Base-by-base conservation (phyloP, 2,113 vertebrate genomes). In the Nyctibius bracteatus region DNA sequence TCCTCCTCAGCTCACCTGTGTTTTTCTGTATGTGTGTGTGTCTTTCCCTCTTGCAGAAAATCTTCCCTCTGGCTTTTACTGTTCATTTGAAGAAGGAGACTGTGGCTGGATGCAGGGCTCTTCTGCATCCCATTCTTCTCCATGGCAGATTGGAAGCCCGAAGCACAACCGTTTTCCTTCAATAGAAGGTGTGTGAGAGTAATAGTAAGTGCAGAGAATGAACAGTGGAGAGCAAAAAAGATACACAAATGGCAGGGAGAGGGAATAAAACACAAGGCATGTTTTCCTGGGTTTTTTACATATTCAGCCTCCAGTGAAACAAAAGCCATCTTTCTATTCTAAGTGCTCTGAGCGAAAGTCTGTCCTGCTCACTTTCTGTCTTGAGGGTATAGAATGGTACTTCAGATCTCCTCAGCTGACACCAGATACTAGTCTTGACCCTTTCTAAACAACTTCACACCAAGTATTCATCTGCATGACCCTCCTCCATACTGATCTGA, bases 11-110 rank as follows among this genome's bases (percentile, higher is more conserved):
- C 81, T 96, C 33, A 93, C 27, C 30, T 81, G 46, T 3, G 1
- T 67, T 65, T 15, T 88, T 62, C 58, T 91, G 3, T 84, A 15
- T 86, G 28, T 52, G 30, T 81, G 55, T 85, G 24, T 91, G 58
- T 94, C 35, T 96, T 72, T 97, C 78, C 28, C 71, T 84, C 70
- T 81, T 96, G 46, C 98, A 99, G 99, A 98, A 91, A 98, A 97
- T 58, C 99, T 99, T 81, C 99, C 99, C 81, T 96, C 98, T 81
- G 99, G 99, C 46, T 99, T 99, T 97, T 99, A 99, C 97, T 99
- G 99, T 88, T 98, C 98, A 0, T 99, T 99, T 79, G 99, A 99
- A 95, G 98, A 99, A 20, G 98, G 98, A 11, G 98, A 98, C 68
- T 99, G 99, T 82, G 98, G 99, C 82, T 99, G 99, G 99, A 94